phyloP scores from a whole-genome alignment of 2,888 invertebrate genomes.

The Copidosoma aretas region DNA sequence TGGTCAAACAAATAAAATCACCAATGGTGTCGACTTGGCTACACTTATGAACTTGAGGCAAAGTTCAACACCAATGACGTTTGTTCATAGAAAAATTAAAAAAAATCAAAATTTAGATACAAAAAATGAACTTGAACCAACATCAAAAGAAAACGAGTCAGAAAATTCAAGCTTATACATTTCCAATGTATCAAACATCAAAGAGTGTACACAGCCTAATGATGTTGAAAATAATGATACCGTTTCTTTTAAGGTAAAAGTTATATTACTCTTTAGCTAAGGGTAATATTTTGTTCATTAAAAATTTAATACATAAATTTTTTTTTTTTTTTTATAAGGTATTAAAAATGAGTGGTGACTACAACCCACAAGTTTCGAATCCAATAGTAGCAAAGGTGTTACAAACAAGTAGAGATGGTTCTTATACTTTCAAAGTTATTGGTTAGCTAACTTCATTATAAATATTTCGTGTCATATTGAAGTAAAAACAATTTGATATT shows the following conservation, averaged over 20 bases:
- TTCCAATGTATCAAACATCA: slow-evolving; percentile 15
- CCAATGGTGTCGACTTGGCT: slow-evolving; percentile 22
- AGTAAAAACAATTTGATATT: background rate
- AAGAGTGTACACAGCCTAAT: slow-evolving; percentile 25
- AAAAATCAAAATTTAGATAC: slow-evolving; percentile 15
- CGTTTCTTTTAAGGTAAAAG: slow-evolving; percentile 50
- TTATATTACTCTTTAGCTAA: too few relatives aligned
- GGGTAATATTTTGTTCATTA: too few relatives aligned
- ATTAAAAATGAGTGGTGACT: slow-evolving; percentile 57
- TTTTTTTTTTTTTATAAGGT: slow-evolving; percentile 48
- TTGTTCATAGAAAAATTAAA: slow-evolving; percentile 39
- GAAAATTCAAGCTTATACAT: slow-evolving; percentile 14
- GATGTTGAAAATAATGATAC: slow-evolving; percentile 41
- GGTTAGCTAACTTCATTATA: slow-evolving; percentile 40
- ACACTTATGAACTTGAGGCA: slow-evolving; percentile 50
- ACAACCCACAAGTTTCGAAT: slow-evolving; percentile 60
- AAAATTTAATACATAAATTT: too few relatives aligned
- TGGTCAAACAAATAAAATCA: background rate
- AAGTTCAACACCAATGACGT: slow-evolving; percentile 50
- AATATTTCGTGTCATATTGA: slow-evolving; percentile 5
- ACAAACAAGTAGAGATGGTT: slow-evolving; percentile 38
- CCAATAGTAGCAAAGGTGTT: slow-evolving; percentile 56
- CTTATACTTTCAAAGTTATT: slow-evolving; percentile 49
- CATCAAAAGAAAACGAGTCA: background rate
- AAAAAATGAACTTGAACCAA: slow-evolving; percentile 13